Conservation (phyloP, 2,888 invertebrate species). For the Chrysomela aeneicollis region DNA sequence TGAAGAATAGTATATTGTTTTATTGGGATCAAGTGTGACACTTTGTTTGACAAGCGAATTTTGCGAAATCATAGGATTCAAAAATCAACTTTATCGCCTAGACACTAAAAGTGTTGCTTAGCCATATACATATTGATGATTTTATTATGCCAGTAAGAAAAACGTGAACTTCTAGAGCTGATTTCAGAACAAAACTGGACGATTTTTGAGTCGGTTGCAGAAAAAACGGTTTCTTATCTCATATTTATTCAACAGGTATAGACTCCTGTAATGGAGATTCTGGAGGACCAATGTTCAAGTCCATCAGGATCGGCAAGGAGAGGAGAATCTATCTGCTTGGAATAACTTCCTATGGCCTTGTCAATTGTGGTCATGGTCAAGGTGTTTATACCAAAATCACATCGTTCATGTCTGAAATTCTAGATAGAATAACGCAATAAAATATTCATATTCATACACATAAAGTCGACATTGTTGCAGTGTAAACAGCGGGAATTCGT, state of each 20-base stretch:
- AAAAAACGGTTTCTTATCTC: not conserved
- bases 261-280: conserved; percentile 75
- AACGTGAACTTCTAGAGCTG: too few relatives aligned
- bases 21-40: too few relatives aligned
- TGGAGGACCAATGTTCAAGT: conserved; percentile 69
- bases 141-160: too few relatives aligned
- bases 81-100: too few relatives aligned
- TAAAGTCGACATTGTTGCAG: not conserved
- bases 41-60: too few relatives aligned
- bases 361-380: conserved; percentile 63
- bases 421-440: conserved; percentile 57
- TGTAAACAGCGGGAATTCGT: not conserved
- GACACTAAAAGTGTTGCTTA: too few relatives aligned
- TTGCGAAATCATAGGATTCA: too few relatives aligned
- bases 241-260: conserved; percentile 45
- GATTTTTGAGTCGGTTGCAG: too few relatives aligned
- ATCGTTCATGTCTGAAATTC: conserved; percentile 71
- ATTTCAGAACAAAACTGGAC: too few relatives aligned
- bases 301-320: conserved; percentile 52
- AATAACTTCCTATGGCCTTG: conserved; percentile 65
- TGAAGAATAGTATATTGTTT: too few relatives aligned
- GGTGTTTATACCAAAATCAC: conserved; percentile 74
- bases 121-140: too few relatives aligned
- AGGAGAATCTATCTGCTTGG: conserved; percentile 65
- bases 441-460: not conserved